Conservation (phyloP, 1,140 invertebrate genomes). For the Probaryconus sp. region DNA sequence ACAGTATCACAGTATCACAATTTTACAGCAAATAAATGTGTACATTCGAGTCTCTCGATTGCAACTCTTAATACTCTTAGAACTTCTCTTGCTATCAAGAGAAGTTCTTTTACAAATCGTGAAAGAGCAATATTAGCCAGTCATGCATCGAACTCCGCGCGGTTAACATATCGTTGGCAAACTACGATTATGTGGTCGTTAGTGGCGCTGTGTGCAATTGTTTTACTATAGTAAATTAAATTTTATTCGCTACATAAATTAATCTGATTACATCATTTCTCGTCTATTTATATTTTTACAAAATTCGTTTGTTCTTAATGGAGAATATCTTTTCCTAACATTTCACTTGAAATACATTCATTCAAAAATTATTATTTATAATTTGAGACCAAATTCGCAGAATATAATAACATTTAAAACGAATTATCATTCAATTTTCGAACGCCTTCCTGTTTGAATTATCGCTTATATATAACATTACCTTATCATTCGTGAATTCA, state of each 20-base stretch:
- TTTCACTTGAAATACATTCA: too few species aligned
- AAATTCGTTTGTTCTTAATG: too few species aligned
- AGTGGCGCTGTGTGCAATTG: conserved; percentile 7
- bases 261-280: not conserved
- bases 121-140: conserved; percentile 53
- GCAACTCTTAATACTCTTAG: conserved; percentile 33
- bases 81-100: conserved; percentile 52
- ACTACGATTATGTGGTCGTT: conserved; percentile 30
- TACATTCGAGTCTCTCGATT: conserved; percentile 35
- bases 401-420: too few species aligned
- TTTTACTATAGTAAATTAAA: conserved; percentile 15
- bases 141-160: conserved; percentile 48
- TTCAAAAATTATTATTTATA: too few species aligned
- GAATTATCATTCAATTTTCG: too few species aligned
- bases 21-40: conserved; percentile 29
- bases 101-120: conserved; percentile 52
- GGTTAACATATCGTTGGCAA: conserved; percentile 25
- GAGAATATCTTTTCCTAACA: too few species aligned
- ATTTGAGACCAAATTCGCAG: too few species aligned
- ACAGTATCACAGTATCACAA: conserved; percentile 44
- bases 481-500: too few species aligned
- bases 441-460: too few species aligned
- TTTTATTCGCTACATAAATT: too few species aligned
- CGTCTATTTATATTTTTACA: too few species aligned
- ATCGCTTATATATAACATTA: too few species aligned